Evolutionary conservation across 2,797 vertebrate species (phyloP).

Genomic region (Ptychadena robeensis): DNA sequence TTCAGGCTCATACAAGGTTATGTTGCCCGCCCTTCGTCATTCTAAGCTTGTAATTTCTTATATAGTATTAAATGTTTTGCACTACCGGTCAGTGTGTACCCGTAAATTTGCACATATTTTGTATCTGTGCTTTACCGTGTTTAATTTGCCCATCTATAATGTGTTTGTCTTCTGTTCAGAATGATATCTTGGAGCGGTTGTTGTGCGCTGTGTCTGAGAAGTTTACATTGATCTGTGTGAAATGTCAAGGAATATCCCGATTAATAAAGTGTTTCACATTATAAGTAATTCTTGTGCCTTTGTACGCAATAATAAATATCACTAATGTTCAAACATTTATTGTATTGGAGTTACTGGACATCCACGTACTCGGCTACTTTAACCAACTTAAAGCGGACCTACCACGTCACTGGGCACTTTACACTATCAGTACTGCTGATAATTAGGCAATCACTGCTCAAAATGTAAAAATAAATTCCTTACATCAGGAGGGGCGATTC

Average conservation of each 20-base stretch:
- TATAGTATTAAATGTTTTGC: not conserved
- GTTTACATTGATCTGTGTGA: slow-evolving; percentile 12
- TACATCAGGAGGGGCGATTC: too few relatives aligned
- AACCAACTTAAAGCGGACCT: too few relatives aligned
- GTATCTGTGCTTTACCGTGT: not conserved
- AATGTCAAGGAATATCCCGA: not conserved
- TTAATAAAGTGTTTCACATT: not conserved
- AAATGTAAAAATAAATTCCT: too few relatives aligned
- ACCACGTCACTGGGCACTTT: too few relatives aligned
- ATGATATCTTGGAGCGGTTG: not conserved
- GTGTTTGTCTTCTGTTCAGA: not conserved
- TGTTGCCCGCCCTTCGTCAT: too few relatives aligned
- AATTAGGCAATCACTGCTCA: too few relatives aligned
- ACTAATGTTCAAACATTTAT: too few relatives aligned
- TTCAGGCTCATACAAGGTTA: too few relatives aligned
- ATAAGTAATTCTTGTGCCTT: not conserved
- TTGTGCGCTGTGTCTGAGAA: not conserved
- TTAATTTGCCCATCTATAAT: not conserved
- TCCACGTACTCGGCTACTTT: too few relatives aligned
- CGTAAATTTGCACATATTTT: not conserved
- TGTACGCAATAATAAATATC: not conserved
- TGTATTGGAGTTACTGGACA: too few relatives aligned
- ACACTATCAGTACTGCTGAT: too few relatives aligned
- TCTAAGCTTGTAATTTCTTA: not conserved
- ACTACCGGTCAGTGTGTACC: not conserved